These are phyloP conservation scores for Pipistrellus pygmaeus DNA, from an alignment of 2,797 vertebrate species.

Conservation along the genomic window DNA sequence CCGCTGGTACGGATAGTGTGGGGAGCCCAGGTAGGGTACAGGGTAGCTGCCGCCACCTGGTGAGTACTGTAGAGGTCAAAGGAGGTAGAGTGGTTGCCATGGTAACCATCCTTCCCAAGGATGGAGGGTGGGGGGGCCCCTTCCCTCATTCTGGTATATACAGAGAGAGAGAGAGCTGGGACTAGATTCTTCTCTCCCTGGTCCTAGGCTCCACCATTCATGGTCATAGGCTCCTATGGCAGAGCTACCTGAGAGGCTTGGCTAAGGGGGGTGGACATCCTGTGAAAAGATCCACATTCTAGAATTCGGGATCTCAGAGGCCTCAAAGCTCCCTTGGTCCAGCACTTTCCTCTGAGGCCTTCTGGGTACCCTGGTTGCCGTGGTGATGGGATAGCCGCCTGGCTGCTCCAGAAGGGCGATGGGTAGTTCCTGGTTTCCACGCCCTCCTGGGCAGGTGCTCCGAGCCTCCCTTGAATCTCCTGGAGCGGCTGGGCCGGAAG, in stretches of 20 bases:
- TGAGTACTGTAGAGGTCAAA: constrained; percentile 88
- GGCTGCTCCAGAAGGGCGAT: background rate
- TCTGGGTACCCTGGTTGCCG: background rate
- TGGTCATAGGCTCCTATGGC: background rate
- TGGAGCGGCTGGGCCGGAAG: constrained; percentile 49
- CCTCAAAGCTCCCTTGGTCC: background rate
- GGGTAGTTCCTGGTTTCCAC: background rate
- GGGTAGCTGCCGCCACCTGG: constrained; percentile 87
- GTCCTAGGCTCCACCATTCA: background rate
- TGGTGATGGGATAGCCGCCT: background rate
- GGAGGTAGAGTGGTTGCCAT: constrained; percentile 39
- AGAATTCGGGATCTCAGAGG: background rate
- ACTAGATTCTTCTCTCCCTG: background rate
- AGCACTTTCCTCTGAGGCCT: background rate
- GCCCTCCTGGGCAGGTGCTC: background rate
- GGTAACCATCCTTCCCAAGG: constrained; percentile 7
- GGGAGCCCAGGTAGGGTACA: constrained; percentile 86
- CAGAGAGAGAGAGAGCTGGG: constrained; percentile 12
- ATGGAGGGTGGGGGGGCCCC: background rate
- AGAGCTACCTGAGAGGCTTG: background rate
- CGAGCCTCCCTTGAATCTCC: background rate
- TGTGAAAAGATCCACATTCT: background rate
- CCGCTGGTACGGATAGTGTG: constrained; percentile 92
- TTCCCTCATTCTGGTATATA: background rate
- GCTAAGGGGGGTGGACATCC: background rate